phyloP scores from a whole-genome alignment of 2,113 vertebrate species.

The Holacanthus passer region DNA sequence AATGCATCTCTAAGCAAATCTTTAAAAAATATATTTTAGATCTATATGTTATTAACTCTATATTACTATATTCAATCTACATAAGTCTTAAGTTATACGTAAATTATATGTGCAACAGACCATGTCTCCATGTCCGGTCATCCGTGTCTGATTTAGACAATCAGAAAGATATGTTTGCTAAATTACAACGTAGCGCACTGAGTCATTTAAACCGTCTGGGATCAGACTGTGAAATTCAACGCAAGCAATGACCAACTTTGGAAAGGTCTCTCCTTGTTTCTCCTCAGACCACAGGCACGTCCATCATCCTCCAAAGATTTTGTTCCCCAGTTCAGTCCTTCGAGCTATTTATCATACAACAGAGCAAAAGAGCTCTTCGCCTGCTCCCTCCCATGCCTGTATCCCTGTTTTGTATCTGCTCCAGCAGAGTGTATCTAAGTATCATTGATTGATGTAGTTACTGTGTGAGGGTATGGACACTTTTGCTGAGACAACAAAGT shows the following conservation, averaged over 20 bases:
- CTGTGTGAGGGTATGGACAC: slow-evolving; percentile 35
- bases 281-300: not conserved
- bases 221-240: not conserved
- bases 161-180: not conserved
- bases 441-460: slow-evolving; percentile 50
- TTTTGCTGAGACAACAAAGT: slow-evolving; percentile 53
- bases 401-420: slow-evolving; percentile 32
- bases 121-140: not conserved
- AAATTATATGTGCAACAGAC: not conserved
- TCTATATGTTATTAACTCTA: no score
- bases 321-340: not conserved
- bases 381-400: not conserved
- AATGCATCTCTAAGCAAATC: not conserved
- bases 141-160: not conserved
- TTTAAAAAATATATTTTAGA: not conserved
- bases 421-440: slow-evolving; percentile 46
- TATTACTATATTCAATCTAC: no score
- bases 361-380: not conserved
- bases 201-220: not conserved
- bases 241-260: not conserved
- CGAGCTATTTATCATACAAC: slow-evolving; percentile 10
- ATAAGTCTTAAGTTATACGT: not conserved
- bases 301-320: not conserved
- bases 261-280: not conserved
- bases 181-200: not conserved